Evolutionary conservation across 2,113 vertebrate genomes (phyloP), one percentile per base, ranked within the genome.

Genomic region (Callospermophilus lateralis): DNA sequence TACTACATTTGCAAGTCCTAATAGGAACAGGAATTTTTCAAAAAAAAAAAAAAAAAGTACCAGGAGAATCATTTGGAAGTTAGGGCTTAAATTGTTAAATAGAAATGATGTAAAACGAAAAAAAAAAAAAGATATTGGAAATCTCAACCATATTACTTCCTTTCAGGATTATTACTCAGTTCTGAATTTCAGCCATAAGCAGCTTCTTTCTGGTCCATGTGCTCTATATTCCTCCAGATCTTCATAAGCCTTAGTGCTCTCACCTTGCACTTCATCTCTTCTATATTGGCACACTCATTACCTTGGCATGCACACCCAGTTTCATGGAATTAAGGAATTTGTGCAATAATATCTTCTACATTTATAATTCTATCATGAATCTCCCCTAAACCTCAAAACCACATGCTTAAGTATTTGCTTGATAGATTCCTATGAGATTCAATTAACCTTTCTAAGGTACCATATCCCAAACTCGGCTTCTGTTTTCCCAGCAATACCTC

Each of bases 1-100:
- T 67, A 93, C 87, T 80, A 92, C 80, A 94, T 80, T 95, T 92
- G 61, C 76, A 95, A 96, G 79, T 92, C 67, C 58, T 96, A 84
- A 89, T 86, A 80, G 84, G 85, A 96, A 93, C 63, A 85, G 17
- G 8, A 85, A 79, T 85, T 72, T 13, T 72, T 94, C 90, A 16
- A 19, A n/a, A 86, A 89, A 93, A 74, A 58, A 74, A 58, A 58
- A 58, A 22, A 58, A 22, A 22, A 24, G 55, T 3, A 6, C 45
- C 34, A 87, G 16, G 74, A 85, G 11, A 39, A 84, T 79, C 74
- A 89, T 63, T 87, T 80, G 76, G 45, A 70, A 73, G 48, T 53
- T 70, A 72, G 58, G 22, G 9, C 20, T 94, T 76, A 61, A 93
- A 55, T 8, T 37, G 51, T 79, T 84, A 90, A 90, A 24, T 42